Conservation (phyloP, 1,140 invertebrate genomes). For the Cydia fagiglandana region DNA sequence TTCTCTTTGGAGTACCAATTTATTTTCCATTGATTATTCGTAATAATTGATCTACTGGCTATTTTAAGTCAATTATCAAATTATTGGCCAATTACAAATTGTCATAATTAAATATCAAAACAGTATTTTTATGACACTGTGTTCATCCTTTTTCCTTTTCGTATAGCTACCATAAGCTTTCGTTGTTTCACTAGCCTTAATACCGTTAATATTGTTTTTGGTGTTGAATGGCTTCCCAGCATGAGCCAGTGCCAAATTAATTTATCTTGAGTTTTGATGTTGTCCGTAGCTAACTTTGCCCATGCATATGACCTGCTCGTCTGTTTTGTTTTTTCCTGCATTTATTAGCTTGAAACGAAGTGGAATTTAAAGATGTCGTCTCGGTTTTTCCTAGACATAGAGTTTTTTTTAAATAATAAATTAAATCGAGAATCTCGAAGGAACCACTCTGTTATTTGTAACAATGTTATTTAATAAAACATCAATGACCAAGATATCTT, state of each 20-base stretch:
- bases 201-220: constrained; percentile 27
- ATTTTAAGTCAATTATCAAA: background rate
- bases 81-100: background rate
- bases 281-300: constrained; percentile 53
- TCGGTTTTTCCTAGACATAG: background rate
- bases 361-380: constrained; percentile 42
- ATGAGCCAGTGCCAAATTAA: constrained; percentile 41
- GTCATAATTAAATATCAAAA: background rate
- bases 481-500: constrained; percentile 36
- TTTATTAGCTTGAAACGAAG: constrained; percentile 36
- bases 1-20: no score
- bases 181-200: constrained; percentile 25
- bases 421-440: background rate
- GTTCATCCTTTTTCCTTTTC: background rate
- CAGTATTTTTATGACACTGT: background rate
- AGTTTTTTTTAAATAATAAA: background rate
- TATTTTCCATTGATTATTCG: background rate
- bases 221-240: constrained; percentile 25
- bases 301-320: constrained; percentile 42
- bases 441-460: no score
- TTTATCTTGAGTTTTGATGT: constrained; percentile 48
- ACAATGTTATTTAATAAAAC: no score
- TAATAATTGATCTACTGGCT: background rate
- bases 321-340: constrained; percentile 37
- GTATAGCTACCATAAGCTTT: constrained; percentile 15